phyloP scores from a whole-genome alignment of 2,888 invertebrate genomes.

The Aphelenchoides bicaudatus region DNA sequence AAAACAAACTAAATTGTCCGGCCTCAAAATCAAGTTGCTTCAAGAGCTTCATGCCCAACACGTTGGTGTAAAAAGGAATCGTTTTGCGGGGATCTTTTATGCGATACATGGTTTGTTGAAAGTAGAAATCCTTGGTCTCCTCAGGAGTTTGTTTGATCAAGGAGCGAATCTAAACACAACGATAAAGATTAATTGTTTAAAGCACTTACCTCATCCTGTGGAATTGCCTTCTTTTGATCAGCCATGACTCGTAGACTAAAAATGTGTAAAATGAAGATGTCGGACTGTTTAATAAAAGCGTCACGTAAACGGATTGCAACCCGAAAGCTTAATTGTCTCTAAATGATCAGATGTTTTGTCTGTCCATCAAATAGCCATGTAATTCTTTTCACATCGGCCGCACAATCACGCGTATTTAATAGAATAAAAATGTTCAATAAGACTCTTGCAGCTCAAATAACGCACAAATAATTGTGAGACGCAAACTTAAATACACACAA shows the following conservation, averaged over 20 bases:
- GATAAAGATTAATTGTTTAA: background rate
- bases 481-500: background rate
- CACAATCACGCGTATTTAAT: no score
- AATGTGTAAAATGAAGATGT: no score
- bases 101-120: constrained; percentile 94
- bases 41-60: constrained; percentile 80
- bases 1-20: constrained; percentile 84
- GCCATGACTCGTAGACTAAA: no score
- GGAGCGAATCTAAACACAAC: constrained; percentile 23
- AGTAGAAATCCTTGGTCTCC: constrained; percentile 68
- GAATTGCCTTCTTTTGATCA: constrained; percentile 18
- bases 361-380: no score
- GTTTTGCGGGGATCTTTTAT: constrained; percentile 82
- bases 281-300: no score
- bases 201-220: constrained; percentile 21
- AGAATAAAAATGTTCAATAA: no score
- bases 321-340: no score
- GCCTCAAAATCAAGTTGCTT: constrained; percentile 82
- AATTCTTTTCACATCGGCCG: no score
- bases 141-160: constrained; percentile 26
- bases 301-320: no score
- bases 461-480: constrained; percentile 1
- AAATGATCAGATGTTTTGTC: no score
- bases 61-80: constrained; percentile 82
- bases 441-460: no score